Conservation (phyloP, 2,888 invertebrate genomes). For the Molorchus minor region DNA sequence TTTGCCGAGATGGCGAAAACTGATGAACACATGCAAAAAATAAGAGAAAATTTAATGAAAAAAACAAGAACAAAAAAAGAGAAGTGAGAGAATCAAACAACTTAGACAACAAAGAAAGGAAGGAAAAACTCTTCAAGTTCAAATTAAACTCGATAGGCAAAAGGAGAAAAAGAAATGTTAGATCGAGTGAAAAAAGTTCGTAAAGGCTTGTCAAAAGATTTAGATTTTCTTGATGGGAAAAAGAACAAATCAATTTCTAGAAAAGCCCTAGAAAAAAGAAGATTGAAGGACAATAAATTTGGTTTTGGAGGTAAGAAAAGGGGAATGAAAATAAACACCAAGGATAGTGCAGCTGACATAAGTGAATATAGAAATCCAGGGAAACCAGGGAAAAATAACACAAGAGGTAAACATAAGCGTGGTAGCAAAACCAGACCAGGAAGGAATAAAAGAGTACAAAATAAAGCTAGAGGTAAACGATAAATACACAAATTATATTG, state of each 20-base stretch:
- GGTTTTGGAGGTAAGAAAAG: slow-evolving; percentile 97
- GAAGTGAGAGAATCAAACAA: slow-evolving; percentile 90
- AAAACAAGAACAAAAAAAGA: slow-evolving; percentile 86
- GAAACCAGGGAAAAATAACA: slow-evolving; percentile 49
- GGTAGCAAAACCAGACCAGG: slow-evolving; percentile 57
- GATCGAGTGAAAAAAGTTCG: slow-evolving; percentile 94
- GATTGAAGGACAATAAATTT: slow-evolving; percentile 84
- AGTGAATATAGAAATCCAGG: slow-evolving; percentile 65
- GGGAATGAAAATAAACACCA: slow-evolving; percentile 87
- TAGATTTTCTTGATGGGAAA: slow-evolving; percentile 80
- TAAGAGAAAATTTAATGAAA: slow-evolving; percentile 81
- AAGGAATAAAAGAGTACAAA: slow-evolving; percentile 61
- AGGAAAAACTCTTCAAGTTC: slow-evolving; percentile 86
- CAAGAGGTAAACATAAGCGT: slow-evolving; percentile 40
- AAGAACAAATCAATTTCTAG: slow-evolving; percentile 48
- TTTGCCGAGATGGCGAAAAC: slow-evolving; percentile 99
- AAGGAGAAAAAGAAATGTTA: slow-evolving; percentile 92
- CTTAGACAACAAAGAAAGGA: slow-evolving; percentile 91
- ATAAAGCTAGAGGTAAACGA: slow-evolving; percentile 57
- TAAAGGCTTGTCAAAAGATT: slow-evolving; percentile 79
- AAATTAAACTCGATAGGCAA: slow-evolving; percentile 84
- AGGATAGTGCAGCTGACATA: slow-evolving; percentile 77
- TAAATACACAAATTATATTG: slow-evolving; percentile 8
- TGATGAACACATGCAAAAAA: slow-evolving; percentile 97
- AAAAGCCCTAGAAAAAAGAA: slow-evolving; percentile 65